These are phyloP conservation scores for Prietella phreatophila DNA, from an alignment of 2,113 vertebrate species.

Conservation along the genomic window DNA sequence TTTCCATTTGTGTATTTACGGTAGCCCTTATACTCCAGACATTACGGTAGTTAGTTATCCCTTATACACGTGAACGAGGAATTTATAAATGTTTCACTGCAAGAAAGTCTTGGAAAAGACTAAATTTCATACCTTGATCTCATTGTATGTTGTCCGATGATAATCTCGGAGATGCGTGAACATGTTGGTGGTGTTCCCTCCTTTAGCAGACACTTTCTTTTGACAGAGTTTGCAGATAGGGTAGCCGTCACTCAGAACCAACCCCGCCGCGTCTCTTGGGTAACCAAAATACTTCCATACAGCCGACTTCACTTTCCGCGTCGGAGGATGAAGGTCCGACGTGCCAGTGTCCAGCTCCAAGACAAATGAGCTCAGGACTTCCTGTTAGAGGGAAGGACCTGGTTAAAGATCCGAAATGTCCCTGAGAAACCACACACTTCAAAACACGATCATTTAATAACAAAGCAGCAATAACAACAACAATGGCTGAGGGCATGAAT, in stretches of 20 bases:
- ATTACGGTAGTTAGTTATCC: background rate
- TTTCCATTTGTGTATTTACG: background rate
- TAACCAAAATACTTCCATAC: slow-evolving; percentile 45
- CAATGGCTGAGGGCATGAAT: background rate
- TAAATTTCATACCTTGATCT: slow-evolving; percentile 31
- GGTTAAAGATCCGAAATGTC: background rate
- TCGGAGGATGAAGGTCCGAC: slow-evolving; percentile 28
- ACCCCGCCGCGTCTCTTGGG: slow-evolving; percentile 12
- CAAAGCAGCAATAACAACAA: background rate
- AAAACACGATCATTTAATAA: background rate
- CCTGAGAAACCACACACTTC: background rate
- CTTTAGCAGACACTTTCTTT: slow-evolving; percentile 44
- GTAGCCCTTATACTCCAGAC: background rate
- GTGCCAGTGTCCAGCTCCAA: slow-evolving; percentile 21
- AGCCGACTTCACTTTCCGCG: slow-evolving; percentile 33
- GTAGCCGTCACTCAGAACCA: slow-evolving; percentile 35
- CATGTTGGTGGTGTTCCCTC: slow-evolving; percentile 47
- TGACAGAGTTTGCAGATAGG: slow-evolving; percentile 47
- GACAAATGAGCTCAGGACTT: slow-evolving; percentile 24
- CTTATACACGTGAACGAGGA: background rate
- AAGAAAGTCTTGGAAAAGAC: background rate
- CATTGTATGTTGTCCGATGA: slow-evolving; percentile 28
- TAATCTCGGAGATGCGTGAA: slow-evolving; percentile 41
- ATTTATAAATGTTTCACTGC: background rate
- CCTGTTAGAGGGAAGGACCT: background rate